These are phyloP conservation scores for Torymus auratus DNA, from an alignment of 2,888 invertebrate species.

Conservation along the genomic window DNA sequence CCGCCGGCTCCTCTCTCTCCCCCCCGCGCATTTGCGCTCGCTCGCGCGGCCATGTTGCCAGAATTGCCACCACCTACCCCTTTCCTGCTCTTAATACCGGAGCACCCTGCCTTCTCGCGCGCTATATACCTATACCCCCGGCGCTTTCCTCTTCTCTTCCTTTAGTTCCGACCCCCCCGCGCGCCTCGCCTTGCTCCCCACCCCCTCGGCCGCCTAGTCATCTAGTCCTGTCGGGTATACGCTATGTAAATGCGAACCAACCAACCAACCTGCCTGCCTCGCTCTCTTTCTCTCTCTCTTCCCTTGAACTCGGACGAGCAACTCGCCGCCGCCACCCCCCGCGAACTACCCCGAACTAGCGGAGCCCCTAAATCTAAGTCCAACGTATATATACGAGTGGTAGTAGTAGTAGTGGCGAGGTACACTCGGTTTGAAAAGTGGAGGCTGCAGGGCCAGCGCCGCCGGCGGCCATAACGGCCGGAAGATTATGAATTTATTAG, in stretches of 20 bases:
- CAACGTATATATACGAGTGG: slow-evolving; percentile 63
- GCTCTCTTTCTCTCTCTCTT: slow-evolving; percentile 60
- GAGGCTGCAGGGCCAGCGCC: neutral
- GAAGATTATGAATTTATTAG: slow-evolving; percentile 58
- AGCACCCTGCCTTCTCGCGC: slow-evolving; percentile 30
- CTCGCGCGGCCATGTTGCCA: slow-evolving; percentile 76
- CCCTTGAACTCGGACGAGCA: slow-evolving; percentile 41
- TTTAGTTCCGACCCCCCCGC: slow-evolving; percentile 63
- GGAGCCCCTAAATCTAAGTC: slow-evolving; percentile 76
- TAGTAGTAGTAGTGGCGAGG: slow-evolving; percentile 47
- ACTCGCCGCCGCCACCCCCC: slow-evolving; percentile 67
- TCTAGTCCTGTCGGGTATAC: slow-evolving; percentile 75
- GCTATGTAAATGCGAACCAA: slow-evolving; percentile 75
- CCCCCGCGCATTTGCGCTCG: neutral
- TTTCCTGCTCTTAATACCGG: slow-evolving; percentile 74
- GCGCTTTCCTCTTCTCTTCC: slow-evolving; percentile 54
- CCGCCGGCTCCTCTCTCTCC: neutral
- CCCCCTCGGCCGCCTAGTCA: slow-evolving; percentile 72
- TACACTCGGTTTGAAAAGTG: slow-evolving; percentile 73
- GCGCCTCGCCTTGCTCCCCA: slow-evolving; percentile 71
- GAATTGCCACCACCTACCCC: slow-evolving; percentile 75
- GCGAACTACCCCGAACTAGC: slow-evolving; percentile 74
- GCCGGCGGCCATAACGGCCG: slow-evolving; percentile 28
- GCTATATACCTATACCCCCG: slow-evolving; percentile 8
- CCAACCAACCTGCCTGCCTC: slow-evolving; percentile 59